These are phyloP conservation scores for Notothenia coriiceps DNA, from an alignment of 2,113 vertebrate genomes.

Conservation along the genomic window DNA sequence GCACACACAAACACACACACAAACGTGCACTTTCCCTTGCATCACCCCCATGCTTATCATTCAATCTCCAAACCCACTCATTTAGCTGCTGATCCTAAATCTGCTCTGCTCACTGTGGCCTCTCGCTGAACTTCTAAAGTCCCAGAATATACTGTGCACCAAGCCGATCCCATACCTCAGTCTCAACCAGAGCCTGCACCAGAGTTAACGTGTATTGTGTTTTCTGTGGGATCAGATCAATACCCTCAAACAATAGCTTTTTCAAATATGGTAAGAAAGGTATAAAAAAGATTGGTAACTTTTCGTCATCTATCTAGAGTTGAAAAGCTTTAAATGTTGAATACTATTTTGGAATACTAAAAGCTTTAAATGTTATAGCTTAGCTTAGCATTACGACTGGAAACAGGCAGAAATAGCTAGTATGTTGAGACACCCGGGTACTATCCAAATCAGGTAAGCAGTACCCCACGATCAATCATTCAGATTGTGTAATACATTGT, in stretches of 20 bases:
- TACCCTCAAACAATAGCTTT: not conserved
- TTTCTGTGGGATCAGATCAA: not conserved
- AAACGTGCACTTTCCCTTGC: conserved; percentile 15
- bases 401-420: not conserved
- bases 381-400: not conserved
- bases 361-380: too few species aligned
- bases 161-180: not conserved
- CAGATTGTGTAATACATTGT: not conserved
- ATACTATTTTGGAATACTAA: too few species aligned
- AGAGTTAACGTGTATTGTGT: not conserved
- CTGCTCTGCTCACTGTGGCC: conserved; percentile 39
- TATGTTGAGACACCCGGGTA: not conserved
- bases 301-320: not conserved
- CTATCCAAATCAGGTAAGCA: not conserved
- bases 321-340: too few species aligned
- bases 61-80: conserved; percentile 29
- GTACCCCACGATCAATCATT: too few species aligned
- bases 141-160: conserved; percentile 14
- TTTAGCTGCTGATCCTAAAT: conserved; percentile 62
- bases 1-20: not conserved
- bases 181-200: not conserved
- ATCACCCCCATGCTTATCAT: conserved; percentile 35
- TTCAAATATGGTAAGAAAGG: not conserved
- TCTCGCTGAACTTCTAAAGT: conserved; percentile 19
- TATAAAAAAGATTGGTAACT: not conserved